A percentile compares a stretch with the other conserved stretches of the same genome.
These are phyloP conservation scores for Hippopotamyrus pictus DNA, from an alignment of 2,797 vertebrate species.

Conservation along the genomic window DNA sequence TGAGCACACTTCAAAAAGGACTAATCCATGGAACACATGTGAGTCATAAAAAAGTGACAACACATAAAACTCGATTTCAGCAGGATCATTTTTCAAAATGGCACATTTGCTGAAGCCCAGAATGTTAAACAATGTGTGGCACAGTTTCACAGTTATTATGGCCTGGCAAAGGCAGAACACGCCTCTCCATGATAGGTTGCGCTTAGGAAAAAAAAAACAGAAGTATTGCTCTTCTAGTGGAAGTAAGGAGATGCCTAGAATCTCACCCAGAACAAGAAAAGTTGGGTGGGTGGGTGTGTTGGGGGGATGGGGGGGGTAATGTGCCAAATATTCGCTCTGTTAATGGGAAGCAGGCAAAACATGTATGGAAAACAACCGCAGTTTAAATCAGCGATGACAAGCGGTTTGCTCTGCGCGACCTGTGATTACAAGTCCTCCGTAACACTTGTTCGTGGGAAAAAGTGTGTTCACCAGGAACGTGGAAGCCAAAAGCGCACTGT, in stretches of 20 bases:
- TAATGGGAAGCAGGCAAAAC: conserved; percentile 40
- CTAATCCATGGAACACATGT: conserved; percentile 1
- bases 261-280: conserved; percentile 42
- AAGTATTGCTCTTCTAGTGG: conserved; percentile 20
- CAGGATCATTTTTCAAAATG: conserved; percentile 15
- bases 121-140: background rate
- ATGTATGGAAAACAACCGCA: conserved; percentile 50
- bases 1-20: background rate
- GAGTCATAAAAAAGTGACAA: conserved; percentile 18
- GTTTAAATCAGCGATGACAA: conserved; percentile 55
- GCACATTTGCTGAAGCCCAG: conserved; percentile 13
- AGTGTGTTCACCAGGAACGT: conserved; percentile 29
- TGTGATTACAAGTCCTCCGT: conserved; percentile 42
- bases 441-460: conserved; percentile 36
- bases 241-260: conserved; percentile 33
- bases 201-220: background rate
- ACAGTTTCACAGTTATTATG: conserved; percentile 12
- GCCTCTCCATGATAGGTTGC: background rate
- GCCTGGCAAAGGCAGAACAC: background rate
- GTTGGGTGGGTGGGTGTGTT: background rate
- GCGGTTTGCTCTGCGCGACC: conserved; percentile 47
- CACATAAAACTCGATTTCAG: conserved; percentile 7
- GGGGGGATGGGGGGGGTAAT: background rate
- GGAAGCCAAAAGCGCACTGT: conserved; percentile 40
- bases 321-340: conserved; percentile 19